phyloP scores from a whole-genome alignment of 1,140 invertebrate genomes.

The Oppia nitens region DNA sequence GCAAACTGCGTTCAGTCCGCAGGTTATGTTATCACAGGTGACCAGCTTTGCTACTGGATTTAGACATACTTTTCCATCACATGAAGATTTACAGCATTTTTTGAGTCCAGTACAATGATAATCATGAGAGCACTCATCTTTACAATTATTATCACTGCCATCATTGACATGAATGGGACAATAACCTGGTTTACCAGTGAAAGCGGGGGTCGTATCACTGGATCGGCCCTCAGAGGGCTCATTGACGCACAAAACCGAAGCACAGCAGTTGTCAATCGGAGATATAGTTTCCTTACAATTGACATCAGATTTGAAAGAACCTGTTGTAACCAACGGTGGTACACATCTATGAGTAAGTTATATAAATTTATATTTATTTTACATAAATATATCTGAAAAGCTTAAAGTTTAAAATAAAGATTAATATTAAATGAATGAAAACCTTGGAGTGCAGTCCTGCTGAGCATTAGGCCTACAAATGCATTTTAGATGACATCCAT shows the following conservation, averaged over 20 bases:
- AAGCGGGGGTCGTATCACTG: neutral
- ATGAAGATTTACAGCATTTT: constrained; percentile 22
- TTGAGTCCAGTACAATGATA: constrained; percentile 18
- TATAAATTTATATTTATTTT: too few relatives aligned
- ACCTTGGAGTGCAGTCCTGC: constrained; percentile 16
- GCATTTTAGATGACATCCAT: constrained; percentile 29
- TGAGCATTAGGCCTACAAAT: constrained; percentile 23
- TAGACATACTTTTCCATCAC: constrained; percentile 19
- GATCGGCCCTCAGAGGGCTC: neutral
- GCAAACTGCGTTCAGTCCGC: constrained; percentile 25
- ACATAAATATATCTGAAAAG: constrained; percentile 8
- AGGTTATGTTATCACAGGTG: constrained; percentile 21
- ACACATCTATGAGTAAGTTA: neutral
- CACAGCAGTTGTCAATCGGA: constrained; percentile 56
- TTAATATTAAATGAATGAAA: constrained; percentile 13
- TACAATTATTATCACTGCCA: neutral
- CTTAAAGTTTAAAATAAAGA: neutral
- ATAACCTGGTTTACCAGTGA: constrained; percentile 6
- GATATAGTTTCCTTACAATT: constrained; percentile 47
- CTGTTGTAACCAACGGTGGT: constrained; percentile 7
- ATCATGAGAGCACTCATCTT: constrained; percentile 20
- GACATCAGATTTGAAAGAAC: constrained; percentile 42
- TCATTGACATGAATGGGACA: constrained; percentile 1
- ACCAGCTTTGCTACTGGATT: constrained; percentile 8
- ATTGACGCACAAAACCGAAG: constrained; percentile 42